A percentile compares a stretch with the other conserved stretches of the same genome.
These are phyloP conservation scores for Sialia sialis DNA, from an alignment of 2,113 vertebrate genomes.

Conservation along the genomic window DNA sequence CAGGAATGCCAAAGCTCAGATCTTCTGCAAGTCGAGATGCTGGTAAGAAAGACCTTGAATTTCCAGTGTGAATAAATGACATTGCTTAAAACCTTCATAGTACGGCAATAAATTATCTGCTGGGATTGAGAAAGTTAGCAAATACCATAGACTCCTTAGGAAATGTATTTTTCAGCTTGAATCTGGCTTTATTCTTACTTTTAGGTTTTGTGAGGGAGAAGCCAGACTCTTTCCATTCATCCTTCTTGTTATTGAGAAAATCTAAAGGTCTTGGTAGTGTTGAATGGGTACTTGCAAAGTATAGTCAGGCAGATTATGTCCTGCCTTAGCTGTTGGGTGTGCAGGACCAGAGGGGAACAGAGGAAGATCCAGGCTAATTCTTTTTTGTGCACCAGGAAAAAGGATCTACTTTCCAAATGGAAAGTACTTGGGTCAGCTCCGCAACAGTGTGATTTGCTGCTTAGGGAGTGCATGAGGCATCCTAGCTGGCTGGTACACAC, in stretches of 20 bases:
- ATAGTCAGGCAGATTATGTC: neutral
- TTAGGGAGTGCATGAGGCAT: neutral
- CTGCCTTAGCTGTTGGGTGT: neutral
- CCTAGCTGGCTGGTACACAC: neutral
- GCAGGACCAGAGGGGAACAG: neutral
- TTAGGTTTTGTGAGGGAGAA: neutral
- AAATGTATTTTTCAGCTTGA: neutral
- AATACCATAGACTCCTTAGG: neutral
- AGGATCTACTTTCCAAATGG: neutral
- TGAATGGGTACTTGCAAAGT: neutral
- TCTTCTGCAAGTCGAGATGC: constrained; percentile 80
- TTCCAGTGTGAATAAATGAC: neutral
- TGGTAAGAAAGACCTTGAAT: constrained; percentile 61
- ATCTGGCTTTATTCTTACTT: neutral
- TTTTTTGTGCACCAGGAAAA: neutral
- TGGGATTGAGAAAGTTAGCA: neutral
- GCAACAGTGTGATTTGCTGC: neutral
- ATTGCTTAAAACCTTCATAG: neutral
- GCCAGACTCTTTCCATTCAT: neutral
- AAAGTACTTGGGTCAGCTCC: neutral
- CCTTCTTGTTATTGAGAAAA: neutral
- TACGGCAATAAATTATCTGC: neutral
- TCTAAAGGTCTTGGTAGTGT: neutral
- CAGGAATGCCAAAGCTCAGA: constrained; percentile 93
- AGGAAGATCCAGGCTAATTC: neutral